Evolutionary conservation across 2,113 vertebrate species (phyloP).

Genomic region (Apistogramma diplotaenia): DNA sequence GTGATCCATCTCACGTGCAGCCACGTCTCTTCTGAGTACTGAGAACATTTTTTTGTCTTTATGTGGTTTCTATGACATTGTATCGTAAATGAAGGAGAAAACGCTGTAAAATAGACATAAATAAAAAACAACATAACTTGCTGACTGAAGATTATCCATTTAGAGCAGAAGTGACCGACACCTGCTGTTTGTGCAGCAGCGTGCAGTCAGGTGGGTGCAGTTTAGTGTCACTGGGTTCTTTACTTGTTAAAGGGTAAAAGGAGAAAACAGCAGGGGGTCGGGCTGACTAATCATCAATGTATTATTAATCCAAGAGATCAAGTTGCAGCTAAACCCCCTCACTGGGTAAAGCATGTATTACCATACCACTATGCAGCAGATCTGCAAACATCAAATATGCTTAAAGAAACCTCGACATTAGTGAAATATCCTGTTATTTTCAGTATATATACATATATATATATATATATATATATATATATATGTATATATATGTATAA

Average conservation of each 20-base stretch:
- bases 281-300: constrained; percentile 41
- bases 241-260: constrained; percentile 23
- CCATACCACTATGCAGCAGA: background rate
- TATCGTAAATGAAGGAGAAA: background rate
- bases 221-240: constrained; percentile 38
- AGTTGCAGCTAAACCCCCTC: constrained; percentile 36
- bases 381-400: background rate
- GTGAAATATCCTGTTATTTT: background rate
- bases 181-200: background rate
- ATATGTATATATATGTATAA: no score
- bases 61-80: background rate
- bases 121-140: no score
- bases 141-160: background rate
- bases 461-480: no score
- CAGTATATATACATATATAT: no score
- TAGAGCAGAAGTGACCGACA: background rate
- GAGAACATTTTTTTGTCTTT: background rate
- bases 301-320: constrained; percentile 64
- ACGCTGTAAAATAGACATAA: no score
- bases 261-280: constrained; percentile 18
- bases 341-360: background rate
- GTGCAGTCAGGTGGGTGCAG: constrained; percentile 1
- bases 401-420: background rate
- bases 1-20: no score
- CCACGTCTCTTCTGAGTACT: no score